Evolutionary conservation across 2,113 vertebrate species (phyloP).

Genomic region (Terrapene triunguis): DNA sequence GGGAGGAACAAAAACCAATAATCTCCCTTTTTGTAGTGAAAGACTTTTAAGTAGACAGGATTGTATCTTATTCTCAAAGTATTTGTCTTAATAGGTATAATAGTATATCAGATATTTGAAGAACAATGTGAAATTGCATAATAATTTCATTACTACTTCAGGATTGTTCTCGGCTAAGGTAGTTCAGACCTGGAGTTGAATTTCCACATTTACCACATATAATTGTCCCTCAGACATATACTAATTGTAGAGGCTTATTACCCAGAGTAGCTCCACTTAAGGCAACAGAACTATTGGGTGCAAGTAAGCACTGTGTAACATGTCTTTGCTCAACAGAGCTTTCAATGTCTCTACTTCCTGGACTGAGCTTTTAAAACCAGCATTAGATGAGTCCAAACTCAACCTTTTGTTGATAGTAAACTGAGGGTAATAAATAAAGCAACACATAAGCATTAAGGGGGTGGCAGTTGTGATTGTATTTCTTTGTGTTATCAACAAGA

Average conservation of each 20-base stretch:
- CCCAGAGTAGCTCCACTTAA: background rate
- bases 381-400: background rate
- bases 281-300: background rate
- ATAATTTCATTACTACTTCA: constrained; percentile 33
- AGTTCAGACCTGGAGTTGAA: constrained; percentile 22
- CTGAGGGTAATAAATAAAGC: background rate
- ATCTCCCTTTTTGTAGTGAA: constrained; percentile 31
- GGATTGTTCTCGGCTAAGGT: constrained; percentile 30
- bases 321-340: background rate
- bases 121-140: constrained; percentile 37
- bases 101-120: constrained; percentile 52
- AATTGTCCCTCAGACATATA: background rate
- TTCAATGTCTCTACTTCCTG: background rate
- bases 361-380: background rate
- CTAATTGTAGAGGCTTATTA: background rate
- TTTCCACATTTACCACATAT: constrained; percentile 56
- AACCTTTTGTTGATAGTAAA: background rate
- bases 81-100: background rate
- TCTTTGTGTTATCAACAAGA: background rate
- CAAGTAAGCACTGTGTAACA: background rate
- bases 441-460: background rate
- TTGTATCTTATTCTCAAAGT: background rate
- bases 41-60: background rate
- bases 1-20: background rate
- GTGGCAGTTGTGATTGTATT: background rate